Percentiles rank a stretch among this genome's conserved stretches.
phyloP scores from a whole-genome alignment of 2,888 invertebrate genomes.

The Acrobasis repandana region DNA sequence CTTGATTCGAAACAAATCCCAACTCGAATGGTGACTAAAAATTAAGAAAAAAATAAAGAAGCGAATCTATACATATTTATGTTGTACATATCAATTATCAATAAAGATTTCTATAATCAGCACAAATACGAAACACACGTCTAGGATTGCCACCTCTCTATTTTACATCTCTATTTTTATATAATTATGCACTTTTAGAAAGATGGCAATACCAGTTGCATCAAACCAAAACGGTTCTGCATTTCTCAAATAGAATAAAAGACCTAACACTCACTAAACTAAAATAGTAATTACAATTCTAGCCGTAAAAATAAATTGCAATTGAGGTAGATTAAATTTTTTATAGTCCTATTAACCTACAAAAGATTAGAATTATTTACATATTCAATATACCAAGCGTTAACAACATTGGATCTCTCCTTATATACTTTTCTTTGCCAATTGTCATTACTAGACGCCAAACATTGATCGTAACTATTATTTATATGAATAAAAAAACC shows the following conservation, averaged over 20 bases:
- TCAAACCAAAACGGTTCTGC: constrained; percentile 49
- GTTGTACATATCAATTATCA: constrained; percentile 60
- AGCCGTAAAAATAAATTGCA: constrained; percentile 76
- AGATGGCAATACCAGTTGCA: constrained; percentile 33
- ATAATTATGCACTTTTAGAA: constrained; percentile 32
- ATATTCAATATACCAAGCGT: constrained; percentile 70
- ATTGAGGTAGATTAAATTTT: constrained; percentile 82
- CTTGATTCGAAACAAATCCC: constrained; percentile 38
- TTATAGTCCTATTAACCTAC: constrained; percentile 82
- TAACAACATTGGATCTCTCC: constrained; percentile 67
- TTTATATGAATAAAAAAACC: constrained; percentile 39
- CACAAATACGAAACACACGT: constrained; percentile 62
- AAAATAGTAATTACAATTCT: constrained; percentile 73
- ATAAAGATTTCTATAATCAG: constrained; percentile 69
- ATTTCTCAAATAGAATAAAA: constrained; percentile 67
- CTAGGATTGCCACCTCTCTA: constrained; percentile 42
- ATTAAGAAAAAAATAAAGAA: constrained; percentile 50
- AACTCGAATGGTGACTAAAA: constrained; percentile 47
- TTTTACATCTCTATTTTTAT: too few relatives aligned
- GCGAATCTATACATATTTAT: constrained; percentile 64
- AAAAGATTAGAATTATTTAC: constrained; percentile 78
- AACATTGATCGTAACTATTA: constrained; percentile 46
- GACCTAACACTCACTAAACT: constrained; percentile 73
- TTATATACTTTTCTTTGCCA: constrained; percentile 49
- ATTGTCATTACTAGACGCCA: constrained; percentile 53